phyloP scores from a whole-genome alignment of 2,888 invertebrate species.

The Arenicola marina region DNA sequence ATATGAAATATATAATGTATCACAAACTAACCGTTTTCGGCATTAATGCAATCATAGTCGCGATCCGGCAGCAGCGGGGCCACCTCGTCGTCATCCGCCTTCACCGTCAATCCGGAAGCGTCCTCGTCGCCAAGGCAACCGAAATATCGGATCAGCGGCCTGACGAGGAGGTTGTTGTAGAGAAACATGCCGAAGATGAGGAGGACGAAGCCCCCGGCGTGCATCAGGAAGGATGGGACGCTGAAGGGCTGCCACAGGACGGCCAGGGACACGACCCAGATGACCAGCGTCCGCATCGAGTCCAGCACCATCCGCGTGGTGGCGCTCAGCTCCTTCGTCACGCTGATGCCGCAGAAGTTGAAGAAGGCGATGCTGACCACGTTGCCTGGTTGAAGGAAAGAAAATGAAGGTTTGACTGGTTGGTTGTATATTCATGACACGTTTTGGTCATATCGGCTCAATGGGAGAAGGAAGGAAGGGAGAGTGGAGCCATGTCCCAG shows the following conservation, averaged over 20 bases:
- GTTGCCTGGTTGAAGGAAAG: slow-evolving; percentile 68
- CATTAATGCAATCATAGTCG: no score
- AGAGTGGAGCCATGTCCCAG: no score
- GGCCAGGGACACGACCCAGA: slow-evolving; percentile 81
- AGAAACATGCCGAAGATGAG: slow-evolving; percentile 76
- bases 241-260: slow-evolving; percentile 77
- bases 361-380: slow-evolving; percentile 88
- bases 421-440: no score
- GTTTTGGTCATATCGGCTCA: no score
- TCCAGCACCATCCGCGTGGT: slow-evolving; percentile 89
- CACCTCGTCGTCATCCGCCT: no score
- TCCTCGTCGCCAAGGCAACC: slow-evolving; percentile 3
- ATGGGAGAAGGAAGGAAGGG: no score
- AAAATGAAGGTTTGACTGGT: no score
- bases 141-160: slow-evolving; percentile 12
- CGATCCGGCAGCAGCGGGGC: no score
- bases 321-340: slow-evolving; percentile 91
- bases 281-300: slow-evolving; percentile 84
- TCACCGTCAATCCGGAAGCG: no score
- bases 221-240: slow-evolving; percentile 23
- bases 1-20: no score
- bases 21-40: no score
- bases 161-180: slow-evolving; percentile 70
- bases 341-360: slow-evolving; percentile 88
- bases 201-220: slow-evolving; percentile 73